Percentiles rank a stretch among this genome's conserved stretches.
Evolutionary conservation across 1,140 invertebrate genomes (phyloP).

Genomic region (Brachionus manjavacas): DNA sequence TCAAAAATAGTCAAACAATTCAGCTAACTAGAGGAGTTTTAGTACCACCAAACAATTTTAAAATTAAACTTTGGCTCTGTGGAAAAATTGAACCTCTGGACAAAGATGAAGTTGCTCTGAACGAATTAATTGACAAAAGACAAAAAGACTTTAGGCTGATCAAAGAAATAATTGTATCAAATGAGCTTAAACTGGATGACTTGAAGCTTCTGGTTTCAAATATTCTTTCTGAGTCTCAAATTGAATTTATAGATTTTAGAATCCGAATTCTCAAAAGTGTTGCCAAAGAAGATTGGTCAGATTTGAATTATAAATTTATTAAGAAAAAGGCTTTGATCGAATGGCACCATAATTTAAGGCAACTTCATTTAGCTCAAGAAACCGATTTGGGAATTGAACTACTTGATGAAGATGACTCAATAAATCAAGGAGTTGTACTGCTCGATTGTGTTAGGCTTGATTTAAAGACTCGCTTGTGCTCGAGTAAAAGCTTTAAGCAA

Average conservation of each 20-base stretch:
- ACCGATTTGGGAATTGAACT: neutral
- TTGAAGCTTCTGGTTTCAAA: neutral
- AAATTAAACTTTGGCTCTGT: neutral
- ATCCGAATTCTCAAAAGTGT: neutral
- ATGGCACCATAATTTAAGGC: neutral
- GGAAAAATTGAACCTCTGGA: neutral
- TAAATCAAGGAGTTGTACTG: conserved; percentile 1
- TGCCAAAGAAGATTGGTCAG: neutral
- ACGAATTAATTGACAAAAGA: neutral
- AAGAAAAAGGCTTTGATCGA: conserved; percentile 14
- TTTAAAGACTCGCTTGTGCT: neutral
- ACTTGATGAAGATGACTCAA: neutral
- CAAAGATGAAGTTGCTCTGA: neutral
- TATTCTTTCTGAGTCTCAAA: neutral
- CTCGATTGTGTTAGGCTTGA: neutral
- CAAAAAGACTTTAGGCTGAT: neutral
- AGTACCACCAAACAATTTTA: neutral
- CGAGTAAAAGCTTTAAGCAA: neutral
- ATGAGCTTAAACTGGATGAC: neutral
- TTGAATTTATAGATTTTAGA: neutral
- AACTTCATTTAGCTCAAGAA: neutral
- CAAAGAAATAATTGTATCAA: conserved; percentile 8
- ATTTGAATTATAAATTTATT: neutral
- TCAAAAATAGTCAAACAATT: conserved; percentile 13
- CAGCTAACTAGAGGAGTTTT: neutral